A percentile compares a stretch with the other conserved stretches of the same genome.
These are phyloP conservation scores for Pristis pectinata DNA, from an alignment of 2,797 vertebrate genomes.

Conservation along the genomic window DNA sequence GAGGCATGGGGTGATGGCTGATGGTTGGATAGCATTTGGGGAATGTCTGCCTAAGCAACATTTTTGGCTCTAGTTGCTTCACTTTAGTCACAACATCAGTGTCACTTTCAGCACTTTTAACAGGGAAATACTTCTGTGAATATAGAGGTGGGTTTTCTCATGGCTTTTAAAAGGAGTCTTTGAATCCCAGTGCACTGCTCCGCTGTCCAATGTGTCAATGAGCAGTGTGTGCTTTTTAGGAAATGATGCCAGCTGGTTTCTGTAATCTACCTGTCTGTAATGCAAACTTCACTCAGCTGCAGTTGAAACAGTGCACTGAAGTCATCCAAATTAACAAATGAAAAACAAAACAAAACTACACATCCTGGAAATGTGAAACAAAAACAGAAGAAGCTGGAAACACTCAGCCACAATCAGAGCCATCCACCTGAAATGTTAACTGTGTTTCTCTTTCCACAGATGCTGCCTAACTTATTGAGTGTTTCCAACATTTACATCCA, in stretches of 20 bases:
- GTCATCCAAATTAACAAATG: background rate
- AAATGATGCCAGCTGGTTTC: background rate
- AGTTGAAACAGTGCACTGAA: background rate
- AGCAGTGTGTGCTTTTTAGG: background rate
- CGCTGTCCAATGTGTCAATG: background rate
- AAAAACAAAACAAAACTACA: too few species aligned
- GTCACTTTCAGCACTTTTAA: background rate
- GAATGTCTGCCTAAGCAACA: background rate
- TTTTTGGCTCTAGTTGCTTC: background rate
- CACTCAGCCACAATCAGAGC: too few species aligned
- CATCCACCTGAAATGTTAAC: too few species aligned
- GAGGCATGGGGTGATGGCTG: background rate
- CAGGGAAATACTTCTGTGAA: background rate
- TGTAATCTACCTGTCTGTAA: background rate
- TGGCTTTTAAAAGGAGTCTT: background rate
- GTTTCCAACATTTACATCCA: background rate
- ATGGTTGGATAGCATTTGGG: background rate
- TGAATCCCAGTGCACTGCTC: background rate
- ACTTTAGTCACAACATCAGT: background rate
- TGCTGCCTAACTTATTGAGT: too few species aligned
- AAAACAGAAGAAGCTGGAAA: too few species aligned
- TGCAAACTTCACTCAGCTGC: background rate
- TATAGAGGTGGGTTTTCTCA: background rate
- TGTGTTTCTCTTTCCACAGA: too few species aligned
- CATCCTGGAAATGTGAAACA: too few species aligned